Evolutionary conservation across 23 tunicate species (phyloP).

Genomic region (Diplosoma virens): DNA sequence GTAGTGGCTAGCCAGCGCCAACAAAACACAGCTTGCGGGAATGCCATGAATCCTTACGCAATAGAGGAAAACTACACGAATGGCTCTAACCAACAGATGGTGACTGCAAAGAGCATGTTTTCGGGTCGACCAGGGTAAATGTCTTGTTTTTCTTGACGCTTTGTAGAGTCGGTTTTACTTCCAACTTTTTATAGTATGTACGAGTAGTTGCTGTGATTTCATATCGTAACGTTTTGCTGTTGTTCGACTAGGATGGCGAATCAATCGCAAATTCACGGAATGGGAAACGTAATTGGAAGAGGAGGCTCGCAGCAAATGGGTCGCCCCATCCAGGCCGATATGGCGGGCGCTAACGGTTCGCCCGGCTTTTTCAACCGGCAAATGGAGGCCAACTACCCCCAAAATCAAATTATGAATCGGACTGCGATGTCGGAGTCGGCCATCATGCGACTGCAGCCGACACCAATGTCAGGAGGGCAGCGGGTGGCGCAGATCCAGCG

Average conservation of each 20-base stretch:
- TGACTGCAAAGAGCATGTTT: conserved; percentile 49
- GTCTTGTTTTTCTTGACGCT: not conserved
- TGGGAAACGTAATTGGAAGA: not conserved
- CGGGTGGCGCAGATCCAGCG: conserved; percentile 7
- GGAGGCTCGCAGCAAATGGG: no score
- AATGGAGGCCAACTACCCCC: no score
- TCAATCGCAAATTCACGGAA: not conserved
- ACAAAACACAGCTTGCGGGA: conserved; percentile 1
- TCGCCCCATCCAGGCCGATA: no score
- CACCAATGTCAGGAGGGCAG: not conserved
- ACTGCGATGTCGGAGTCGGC: conserved; percentile 5
- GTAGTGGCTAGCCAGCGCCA: conserved; percentile 46
- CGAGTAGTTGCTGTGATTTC: no score
- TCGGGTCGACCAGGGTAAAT: not conserved
- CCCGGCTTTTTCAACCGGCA: no score
- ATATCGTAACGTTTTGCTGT: no score
- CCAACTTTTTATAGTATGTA: no score
- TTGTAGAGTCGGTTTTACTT: not conserved
- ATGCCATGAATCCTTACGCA: not conserved
- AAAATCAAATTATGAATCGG: no score
- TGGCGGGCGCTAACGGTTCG: no score
- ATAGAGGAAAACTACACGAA: conserved; percentile 13
- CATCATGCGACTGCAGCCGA: not conserved
- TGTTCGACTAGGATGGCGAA: not conserved
- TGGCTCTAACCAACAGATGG: not conserved